Conservation (phyloP, 2,888 invertebrate species). For the Lithophane semibrunnea region DNA sequence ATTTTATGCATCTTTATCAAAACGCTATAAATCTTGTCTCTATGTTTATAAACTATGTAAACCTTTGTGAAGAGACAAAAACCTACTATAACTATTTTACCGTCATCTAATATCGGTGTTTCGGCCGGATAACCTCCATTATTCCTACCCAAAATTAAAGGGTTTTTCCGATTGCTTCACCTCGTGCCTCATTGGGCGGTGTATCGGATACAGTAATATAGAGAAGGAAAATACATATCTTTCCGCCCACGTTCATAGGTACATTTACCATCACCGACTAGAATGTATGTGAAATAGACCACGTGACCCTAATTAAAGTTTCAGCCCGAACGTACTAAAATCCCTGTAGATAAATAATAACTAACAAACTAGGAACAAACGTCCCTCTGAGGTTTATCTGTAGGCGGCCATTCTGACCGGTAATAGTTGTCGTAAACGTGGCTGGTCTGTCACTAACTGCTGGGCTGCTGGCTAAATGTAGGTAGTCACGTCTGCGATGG, state of each 20-base stretch:
- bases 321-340: conserved; percentile 1
- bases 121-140: not conserved
- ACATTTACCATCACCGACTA: not conserved
- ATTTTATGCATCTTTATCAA: too few species aligned
- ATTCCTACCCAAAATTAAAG: not conserved
- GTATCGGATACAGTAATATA: conserved; percentile 8
- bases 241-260: not conserved
- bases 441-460: conserved; percentile 51
- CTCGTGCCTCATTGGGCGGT: too few species aligned
- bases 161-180: too few species aligned
- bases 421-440: conserved; percentile 46
- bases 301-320: not conserved
- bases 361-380: conserved; percentile 21
- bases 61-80: too few species aligned
- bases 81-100: not conserved
- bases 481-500: conserved; percentile 27
- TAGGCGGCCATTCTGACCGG: conserved; percentile 15
- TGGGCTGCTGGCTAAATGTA: conserved; percentile 7
- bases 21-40: too few species aligned
- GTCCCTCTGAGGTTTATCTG: conserved; percentile 41
- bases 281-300: not conserved
- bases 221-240: not conserved
- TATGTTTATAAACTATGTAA: too few species aligned
- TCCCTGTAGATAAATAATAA: conserved; percentile 11
- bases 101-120: not conserved